phyloP scores from a whole-genome alignment of 1,140 invertebrate genomes.

The Monomorium pharaonis region DNA sequence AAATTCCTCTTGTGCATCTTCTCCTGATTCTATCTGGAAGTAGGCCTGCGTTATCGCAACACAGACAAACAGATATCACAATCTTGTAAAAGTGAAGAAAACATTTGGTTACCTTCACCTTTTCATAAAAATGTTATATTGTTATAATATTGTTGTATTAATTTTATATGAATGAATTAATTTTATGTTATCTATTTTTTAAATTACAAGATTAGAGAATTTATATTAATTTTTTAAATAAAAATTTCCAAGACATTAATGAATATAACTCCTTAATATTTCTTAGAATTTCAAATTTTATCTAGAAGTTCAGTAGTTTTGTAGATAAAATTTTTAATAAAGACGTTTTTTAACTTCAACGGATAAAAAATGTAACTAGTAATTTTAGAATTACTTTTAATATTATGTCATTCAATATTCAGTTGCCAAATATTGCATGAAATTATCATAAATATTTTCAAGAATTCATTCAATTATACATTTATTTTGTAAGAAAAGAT shows the following conservation, averaged over 20 bases:
- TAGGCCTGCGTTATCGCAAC: conserved; percentile 82
- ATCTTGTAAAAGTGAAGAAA: conserved; percentile 69
- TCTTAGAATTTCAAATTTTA: not conserved
- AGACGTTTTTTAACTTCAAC: not conserved
- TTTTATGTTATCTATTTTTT: no score
- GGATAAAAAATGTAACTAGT: not conserved
- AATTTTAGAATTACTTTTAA: not conserved
- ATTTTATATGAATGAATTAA: no score
- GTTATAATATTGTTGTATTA: no score
- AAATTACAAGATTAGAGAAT: not conserved
- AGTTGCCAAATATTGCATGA: not conserved
- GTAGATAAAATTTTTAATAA: conserved; percentile 1
- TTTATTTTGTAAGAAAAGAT: not conserved
- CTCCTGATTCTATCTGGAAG: conserved; percentile 94
- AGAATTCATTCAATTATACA: not conserved
- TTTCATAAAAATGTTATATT: conserved; percentile 47
- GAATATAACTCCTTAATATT: not conserved
- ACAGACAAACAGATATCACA: conserved; percentile 75
- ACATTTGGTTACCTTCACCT: conserved; percentile 25
- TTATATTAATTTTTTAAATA: not conserved
- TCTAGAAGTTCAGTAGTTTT: not conserved
- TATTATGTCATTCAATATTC: not conserved
- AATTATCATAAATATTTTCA: not conserved
- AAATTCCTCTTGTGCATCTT: conserved; percentile 99
- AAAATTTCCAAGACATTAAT: not conserved